Evolutionary conservation across 2,797 vertebrate genomes (phyloP).

Genomic region (Labeo calbasu): DNA sequence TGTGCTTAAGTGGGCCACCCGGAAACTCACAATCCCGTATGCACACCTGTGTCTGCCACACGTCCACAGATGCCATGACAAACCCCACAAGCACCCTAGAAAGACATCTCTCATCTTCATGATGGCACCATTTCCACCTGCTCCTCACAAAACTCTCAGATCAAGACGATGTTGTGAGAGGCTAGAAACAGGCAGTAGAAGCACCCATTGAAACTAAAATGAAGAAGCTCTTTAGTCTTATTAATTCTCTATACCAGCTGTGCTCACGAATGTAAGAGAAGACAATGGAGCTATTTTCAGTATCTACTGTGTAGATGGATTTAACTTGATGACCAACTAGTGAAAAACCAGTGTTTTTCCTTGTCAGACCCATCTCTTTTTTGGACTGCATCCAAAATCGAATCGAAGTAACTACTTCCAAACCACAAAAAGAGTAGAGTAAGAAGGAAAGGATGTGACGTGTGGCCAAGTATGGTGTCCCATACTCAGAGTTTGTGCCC

Average conservation of each 20-base stretch:
- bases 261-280: not conserved
- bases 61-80: not conserved
- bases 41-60: slow-evolving; percentile 26
- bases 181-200: not conserved
- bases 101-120: slow-evolving; percentile 1
- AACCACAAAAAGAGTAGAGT: not conserved
- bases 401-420: not conserved
- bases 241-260: slow-evolving; percentile 16
- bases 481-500: no score
- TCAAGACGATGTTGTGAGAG: not conserved
- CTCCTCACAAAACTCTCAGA: slow-evolving; percentile 4
- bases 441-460: no score
- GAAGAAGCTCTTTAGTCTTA: slow-evolving; percentile 13
- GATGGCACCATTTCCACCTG: not conserved
- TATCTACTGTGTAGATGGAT: not conserved
- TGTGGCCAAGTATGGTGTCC: no score
- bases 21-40: not conserved
- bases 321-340: not conserved
- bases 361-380: not conserved
- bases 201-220: not conserved
- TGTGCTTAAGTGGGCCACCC: not conserved
- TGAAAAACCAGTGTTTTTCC: not conserved
- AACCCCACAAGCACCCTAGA: slow-evolving; percentile 10
- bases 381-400: not conserved
- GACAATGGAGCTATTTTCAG: slow-evolving; percentile 9